Base-by-base conservation (phyloP, 2,888 invertebrate species). In the Polyommatus iphigenia region DNA sequence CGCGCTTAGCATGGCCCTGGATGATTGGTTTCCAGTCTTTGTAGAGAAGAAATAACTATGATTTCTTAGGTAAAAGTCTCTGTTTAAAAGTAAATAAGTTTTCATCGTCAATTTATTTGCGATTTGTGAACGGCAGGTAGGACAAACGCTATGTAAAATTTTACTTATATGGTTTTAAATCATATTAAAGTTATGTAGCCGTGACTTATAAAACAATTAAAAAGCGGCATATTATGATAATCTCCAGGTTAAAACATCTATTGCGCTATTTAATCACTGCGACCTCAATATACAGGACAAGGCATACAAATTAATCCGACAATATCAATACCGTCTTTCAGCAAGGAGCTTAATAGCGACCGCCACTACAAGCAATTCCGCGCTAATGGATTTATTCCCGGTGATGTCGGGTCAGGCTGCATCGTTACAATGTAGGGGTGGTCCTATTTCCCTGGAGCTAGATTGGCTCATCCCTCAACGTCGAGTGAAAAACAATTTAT, bases 391-490 rank as follows among this genome's bases (percentile, higher is more conserved):
- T 67, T 67, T 67, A 67, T 67, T 67, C 67, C 73, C 41, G 20
- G 46, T 20, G 20, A 72, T 41, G 32, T 10, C 73, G 73, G 67
- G 46, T 46, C 72, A 24, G 72, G 72, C 2, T 46, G 10, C 29
- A 50, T 20, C 73, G 46, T 8, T 75, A 15, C 75, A 13, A 75
- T 75, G n/a, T 29, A 73, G 75, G 75, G 75, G 15, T 24, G 73
- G 20, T 24, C 73, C 15, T 75, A 50, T 50, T 50, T 75, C 75
- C 75, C 75, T 54, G 15, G 75, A 54, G 75, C 75, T 75, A 29
- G 29, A 50, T 75, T 50, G 50, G 24, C 54, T 50, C 75, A 75
- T 75, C 75, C 75, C 46, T 75, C 75, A 75, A 75, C 50, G 75
- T 75, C 75, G 50, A 75, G 29, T 15, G 54, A 72, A 41, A 72